Percentiles rank a stretch among this genome's conserved stretches.
phyloP scores from a whole-genome alignment of 2,113 vertebrate species.

The Lepisosteus oculatus region DNA sequence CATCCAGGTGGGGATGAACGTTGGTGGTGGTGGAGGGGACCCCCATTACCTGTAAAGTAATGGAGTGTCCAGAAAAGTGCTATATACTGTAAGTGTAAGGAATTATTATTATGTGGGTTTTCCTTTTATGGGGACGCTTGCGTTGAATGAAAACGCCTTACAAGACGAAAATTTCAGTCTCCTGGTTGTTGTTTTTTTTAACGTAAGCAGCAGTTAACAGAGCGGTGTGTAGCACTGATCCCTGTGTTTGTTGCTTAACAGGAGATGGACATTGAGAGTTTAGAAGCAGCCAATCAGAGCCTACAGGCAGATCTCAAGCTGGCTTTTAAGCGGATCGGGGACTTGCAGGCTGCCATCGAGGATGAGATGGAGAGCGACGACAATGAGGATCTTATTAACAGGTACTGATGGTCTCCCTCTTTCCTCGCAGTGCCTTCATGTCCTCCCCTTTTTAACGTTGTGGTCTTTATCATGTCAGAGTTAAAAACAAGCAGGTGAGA shows the following conservation, averaged over 20 bases:
- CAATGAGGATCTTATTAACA: slow-evolving; percentile 96
- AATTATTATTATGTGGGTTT: too few species aligned
- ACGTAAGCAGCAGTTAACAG: too few species aligned
- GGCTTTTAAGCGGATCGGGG: slow-evolving; percentile 96
- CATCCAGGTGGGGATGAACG: too few species aligned
- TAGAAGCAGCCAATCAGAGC: slow-evolving; percentile 96
- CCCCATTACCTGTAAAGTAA: too few species aligned
- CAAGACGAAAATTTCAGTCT: too few species aligned
- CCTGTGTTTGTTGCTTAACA: slow-evolving; percentile 34
- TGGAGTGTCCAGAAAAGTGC: too few species aligned
- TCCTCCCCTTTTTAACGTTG: neutral
- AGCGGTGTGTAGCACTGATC: too few species aligned
- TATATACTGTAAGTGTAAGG: too few species aligned
- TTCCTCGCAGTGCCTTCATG: neutral
- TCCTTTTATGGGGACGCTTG: too few species aligned
- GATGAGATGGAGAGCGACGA: slow-evolving; percentile 98
- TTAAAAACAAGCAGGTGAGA: neutral
- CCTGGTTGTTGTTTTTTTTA: too few species aligned
- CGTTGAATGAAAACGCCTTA: too few species aligned
- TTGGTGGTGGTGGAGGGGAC: too few species aligned
- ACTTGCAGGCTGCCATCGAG: slow-evolving; percentile 95
- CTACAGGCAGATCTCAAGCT: slow-evolving; percentile 92
- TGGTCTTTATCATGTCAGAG: neutral
- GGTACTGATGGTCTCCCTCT: slow-evolving; percentile 55
- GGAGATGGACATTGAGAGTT: slow-evolving; percentile 96